Percentiles rank a stretch among this genome's conserved stretches.
phyloP scores from a whole-genome alignment of 2,797 vertebrate genomes.

The Numenius phaeopus region DNA sequence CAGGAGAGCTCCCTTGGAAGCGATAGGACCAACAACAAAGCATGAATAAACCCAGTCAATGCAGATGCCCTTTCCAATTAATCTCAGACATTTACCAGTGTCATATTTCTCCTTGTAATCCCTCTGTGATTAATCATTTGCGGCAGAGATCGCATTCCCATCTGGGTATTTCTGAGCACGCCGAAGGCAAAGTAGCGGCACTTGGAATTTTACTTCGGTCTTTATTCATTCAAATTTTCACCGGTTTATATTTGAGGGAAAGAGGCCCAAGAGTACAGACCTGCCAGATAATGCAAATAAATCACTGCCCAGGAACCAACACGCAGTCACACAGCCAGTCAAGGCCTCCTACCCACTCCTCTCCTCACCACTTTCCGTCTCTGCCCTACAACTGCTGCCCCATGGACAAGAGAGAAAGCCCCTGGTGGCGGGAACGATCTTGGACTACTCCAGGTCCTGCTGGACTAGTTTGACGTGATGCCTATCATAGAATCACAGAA shows the following conservation, averaged over 20 bases:
- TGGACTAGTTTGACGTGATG: fast-evolving
- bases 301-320: background rate
- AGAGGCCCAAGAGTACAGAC: background rate
- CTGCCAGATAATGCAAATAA: background rate
- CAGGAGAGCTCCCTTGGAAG: background rate
- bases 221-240: background rate
- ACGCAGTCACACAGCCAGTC: fast-evolving
- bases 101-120: constrained; percentile 20
- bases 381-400: background rate
- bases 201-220: background rate
- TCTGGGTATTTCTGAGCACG: background rate
- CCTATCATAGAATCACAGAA: too few relatives aligned
- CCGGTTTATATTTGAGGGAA: background rate
- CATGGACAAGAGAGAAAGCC: fast-evolving
- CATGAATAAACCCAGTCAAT: constrained; percentile 27
- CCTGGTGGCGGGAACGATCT: background rate
- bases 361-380: background rate
- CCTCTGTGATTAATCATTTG: constrained; percentile 23
- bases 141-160: constrained; percentile 38
- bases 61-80: constrained; percentile 46
- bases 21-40: background rate
- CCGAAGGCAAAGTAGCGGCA: background rate
- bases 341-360: background rate
- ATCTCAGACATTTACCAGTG: background rate
- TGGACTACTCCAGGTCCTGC: background rate